Conservation (phyloP, 2,888 invertebrate species). For the Urechis unicinctus region DNA sequence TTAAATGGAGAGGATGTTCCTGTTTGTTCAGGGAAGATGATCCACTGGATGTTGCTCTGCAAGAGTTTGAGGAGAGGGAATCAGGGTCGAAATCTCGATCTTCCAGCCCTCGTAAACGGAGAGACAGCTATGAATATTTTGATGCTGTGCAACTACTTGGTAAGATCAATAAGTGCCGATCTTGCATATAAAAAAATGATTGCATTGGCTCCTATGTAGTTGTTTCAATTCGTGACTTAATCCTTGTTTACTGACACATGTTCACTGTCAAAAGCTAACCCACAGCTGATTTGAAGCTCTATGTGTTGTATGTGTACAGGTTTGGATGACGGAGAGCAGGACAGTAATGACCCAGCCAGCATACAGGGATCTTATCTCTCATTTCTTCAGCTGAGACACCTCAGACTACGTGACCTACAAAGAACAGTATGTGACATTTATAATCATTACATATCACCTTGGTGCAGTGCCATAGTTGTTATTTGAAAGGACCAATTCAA, state of each 20-base stretch:
- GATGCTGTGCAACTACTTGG: slow-evolving; percentile 47
- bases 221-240: too few species aligned
- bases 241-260: background rate
- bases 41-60: slow-evolving; percentile 22
- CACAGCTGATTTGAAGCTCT: too few species aligned
- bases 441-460: too few species aligned
- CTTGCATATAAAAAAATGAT: too few species aligned
- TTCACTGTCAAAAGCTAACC: background rate
- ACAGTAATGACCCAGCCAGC: slow-evolving; percentile 34
- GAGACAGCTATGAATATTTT: slow-evolving; percentile 46
- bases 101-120: slow-evolving; percentile 22
- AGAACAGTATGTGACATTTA: slow-evolving; percentile 29
- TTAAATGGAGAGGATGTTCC: too few species aligned
- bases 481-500: too few species aligned
- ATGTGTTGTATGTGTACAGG: too few species aligned
- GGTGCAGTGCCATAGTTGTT: too few species aligned
- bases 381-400: slow-evolving; percentile 45
- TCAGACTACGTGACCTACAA: slow-evolving; percentile 46
- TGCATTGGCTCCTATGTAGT: too few species aligned
- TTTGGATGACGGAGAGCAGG: slow-evolving; percentile 44
- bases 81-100: slow-evolving; percentile 21
- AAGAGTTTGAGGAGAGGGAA: slow-evolving; percentile 37
- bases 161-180: too few species aligned
- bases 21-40: slow-evolving; percentile 17
- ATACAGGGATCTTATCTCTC: slow-evolving; percentile 47